Conservation (phyloP, 2,113 vertebrate species). For the Sylvietta virens region DNA sequence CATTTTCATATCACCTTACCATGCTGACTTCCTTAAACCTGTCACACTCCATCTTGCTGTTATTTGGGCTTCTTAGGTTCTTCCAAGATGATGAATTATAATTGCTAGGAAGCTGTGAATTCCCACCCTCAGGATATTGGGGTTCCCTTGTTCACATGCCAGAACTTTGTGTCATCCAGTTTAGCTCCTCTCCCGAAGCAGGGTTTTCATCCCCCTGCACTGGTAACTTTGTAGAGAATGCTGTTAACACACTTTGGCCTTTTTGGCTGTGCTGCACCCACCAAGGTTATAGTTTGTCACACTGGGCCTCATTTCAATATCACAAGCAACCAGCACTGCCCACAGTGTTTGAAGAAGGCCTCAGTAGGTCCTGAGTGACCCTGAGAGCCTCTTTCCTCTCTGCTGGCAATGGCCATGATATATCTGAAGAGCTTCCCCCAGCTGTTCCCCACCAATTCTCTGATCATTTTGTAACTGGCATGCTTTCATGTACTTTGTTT, state of each 20-base stretch:
- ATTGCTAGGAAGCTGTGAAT: background rate
- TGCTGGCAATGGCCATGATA: background rate
- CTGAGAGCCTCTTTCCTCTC: background rate
- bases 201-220: background rate
- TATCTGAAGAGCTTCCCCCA: background rate
- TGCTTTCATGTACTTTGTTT: background rate
- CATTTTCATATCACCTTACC: background rate
- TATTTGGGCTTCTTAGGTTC: background rate
- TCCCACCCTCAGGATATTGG: background rate
- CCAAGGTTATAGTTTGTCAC: background rate
- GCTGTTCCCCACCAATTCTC: background rate
- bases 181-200: background rate
- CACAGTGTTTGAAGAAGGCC: background rate
- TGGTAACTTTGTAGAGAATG: background rate
- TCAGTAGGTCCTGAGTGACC: background rate
- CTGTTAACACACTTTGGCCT: background rate
- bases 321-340: fast-evolving
- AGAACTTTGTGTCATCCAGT: background rate
- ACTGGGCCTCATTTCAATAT: background rate
- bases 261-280: background rate
- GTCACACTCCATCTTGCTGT: background rate
- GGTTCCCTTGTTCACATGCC: background rate
- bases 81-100: background rate
- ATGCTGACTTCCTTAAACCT: background rate
- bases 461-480: background rate